A percentile compares a stretch with the other conserved stretches of the same genome.
Evolutionary conservation across 2,113 vertebrate species (phyloP).

Genomic region (Damaliscus lunatus): DNA sequence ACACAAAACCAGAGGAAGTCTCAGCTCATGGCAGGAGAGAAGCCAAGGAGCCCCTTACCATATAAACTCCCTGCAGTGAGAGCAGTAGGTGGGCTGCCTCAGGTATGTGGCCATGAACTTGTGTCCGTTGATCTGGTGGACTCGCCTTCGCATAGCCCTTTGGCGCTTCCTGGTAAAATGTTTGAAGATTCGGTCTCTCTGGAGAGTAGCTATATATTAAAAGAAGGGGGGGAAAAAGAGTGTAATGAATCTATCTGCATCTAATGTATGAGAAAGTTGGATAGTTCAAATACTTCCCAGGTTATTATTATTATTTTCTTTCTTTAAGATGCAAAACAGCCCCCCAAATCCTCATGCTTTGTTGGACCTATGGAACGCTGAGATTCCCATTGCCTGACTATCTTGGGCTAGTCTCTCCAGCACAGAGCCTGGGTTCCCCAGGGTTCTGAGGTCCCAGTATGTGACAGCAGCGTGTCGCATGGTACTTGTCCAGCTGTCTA

Average conservation of each 20-base stretch:
- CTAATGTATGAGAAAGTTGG: neutral
- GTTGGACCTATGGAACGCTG: neutral
- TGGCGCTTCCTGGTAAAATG: slow-evolving; percentile 93
- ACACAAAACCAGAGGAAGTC: neutral
- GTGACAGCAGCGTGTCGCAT: neutral
- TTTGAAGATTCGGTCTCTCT: slow-evolving; percentile 84
- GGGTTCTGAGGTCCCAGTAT: neutral
- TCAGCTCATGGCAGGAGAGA: neutral
- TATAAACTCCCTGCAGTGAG: slow-evolving; percentile 97
- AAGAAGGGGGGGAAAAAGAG: neutral
- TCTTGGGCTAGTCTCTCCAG: neutral
- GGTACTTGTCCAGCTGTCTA: neutral
- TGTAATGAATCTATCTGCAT: neutral
- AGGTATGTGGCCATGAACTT: slow-evolving; percentile 99
- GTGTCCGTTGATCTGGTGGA: slow-evolving; percentile 98
- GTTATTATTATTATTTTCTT: neutral
- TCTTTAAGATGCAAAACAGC: neutral
- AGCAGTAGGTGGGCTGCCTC: slow-evolving; percentile 97
- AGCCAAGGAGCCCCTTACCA: slow-evolving; percentile 84
- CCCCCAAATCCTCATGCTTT: neutral
- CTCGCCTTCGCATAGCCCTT: slow-evolving; percentile 89
- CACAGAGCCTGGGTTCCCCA: neutral
- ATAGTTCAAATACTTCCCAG: neutral
- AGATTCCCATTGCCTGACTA: neutral
- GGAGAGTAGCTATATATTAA: slow-evolving; percentile 78